Evolutionary conservation across 2,797 vertebrate species (phyloP), one percentile per base, ranked within the genome.

Genomic region (Hapalemur alaotrensis): DNA sequence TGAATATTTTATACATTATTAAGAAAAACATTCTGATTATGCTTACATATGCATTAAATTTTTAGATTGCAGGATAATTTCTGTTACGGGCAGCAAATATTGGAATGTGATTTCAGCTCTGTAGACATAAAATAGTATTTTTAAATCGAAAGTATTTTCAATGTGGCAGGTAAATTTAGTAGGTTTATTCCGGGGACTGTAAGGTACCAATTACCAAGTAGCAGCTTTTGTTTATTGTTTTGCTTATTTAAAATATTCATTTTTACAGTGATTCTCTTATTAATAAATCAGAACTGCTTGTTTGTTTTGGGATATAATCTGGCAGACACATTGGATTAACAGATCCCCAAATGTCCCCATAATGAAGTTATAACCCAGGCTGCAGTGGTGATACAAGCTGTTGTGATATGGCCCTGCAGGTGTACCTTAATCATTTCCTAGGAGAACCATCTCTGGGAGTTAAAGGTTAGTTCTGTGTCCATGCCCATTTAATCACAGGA

Each of bases 391-490:
- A 22, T 4, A 18, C 76, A 59, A 72, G 86, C 95, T 73, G 95
- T 2, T 41, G 73, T 2, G 52, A 50, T 20, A 4, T 0, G 17
- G 92, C 52, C 75, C 85, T 93, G 96, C 41, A 46, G 91, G 86
- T 61, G 61, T 17, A 54, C 73, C 91, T 8, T 73, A 48, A 43
- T 61, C 48, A 48, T 63, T 72, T 95, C 97, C 90, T 67, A 2
- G 28, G 87, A 73, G 92, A 87, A 5, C n/a, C 28, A 5, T 50
- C 83, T 85, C 73, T 48, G 90, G 73, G 95, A 83, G 57, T 65
- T n/a, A 95, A 97, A 97, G 97, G 96, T 93, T 32, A 96, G 76
- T 9, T 48, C 63, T 54, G 73, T 28, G 69, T 48, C 90, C 43
- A 23, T 5, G 73, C 28, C 93, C 84, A 50, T 94, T 97, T 86